Conservation (phyloP, 2,113 vertebrate genomes). For the Albula goreensis region DNA sequence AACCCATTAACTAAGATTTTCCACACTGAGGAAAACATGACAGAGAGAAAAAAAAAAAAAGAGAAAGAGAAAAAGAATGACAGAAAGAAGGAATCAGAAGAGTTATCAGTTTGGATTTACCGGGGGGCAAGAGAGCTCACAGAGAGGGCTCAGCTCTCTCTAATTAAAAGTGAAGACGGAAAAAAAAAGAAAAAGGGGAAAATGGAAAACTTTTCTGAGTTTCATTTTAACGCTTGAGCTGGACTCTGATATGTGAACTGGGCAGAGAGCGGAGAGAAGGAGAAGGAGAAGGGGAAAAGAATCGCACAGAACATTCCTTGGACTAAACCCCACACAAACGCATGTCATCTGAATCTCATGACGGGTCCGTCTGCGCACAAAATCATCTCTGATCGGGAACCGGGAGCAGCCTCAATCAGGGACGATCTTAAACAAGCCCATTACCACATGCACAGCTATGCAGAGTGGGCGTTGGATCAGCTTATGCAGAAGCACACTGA, state of each 20-base stretch:
- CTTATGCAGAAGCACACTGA: too few relatives aligned
- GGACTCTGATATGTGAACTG: not conserved
- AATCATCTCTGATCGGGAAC: constrained; percentile 41
- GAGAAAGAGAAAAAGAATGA: constrained; percentile 25
- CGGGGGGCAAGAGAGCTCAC: not conserved
- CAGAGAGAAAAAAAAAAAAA: constrained; percentile 27
- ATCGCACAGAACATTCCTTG: not conserved
- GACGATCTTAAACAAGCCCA: too few relatives aligned
- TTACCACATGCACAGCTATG: too few relatives aligned
- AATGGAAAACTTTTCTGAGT: not conserved
- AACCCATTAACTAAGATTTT: constrained; percentile 61
- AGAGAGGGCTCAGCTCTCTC: not conserved
- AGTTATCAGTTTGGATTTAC: not conserved
- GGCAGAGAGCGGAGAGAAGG: not conserved
- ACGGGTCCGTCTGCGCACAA: constrained; percentile 34
- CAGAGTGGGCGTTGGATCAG: too few relatives aligned
- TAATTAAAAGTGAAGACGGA: not conserved
- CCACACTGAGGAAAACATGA: constrained; percentile 50
- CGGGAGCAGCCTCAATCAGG: not conserved
- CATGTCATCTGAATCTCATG: constrained; percentile 51
- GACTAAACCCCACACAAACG: constrained; percentile 5
- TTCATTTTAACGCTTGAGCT: constrained; percentile 3
- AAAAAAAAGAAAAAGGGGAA: not conserved
- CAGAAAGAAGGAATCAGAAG: constrained; percentile 11
- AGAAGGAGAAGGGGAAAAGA: too few relatives aligned